Base-by-base conservation (phyloP, 2,888 invertebrate genomes). In the Ferrisia virgata region DNA sequence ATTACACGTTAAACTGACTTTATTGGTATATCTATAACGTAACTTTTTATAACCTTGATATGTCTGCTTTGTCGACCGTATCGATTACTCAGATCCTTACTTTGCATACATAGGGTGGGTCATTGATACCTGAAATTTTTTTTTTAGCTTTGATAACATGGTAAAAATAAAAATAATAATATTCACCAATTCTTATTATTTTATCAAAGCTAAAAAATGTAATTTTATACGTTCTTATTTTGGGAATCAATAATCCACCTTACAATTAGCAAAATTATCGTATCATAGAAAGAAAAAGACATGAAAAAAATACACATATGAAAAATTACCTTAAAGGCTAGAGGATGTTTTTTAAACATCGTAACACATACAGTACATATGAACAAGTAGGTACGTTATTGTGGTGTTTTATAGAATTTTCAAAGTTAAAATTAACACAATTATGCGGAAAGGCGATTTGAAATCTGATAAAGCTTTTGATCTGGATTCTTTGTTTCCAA, bases 401-500 rank as follows among this genome's bases (percentile, higher is more conserved):
- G 15, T 64, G 53, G 58, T 64, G 58, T 72, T 72, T 72, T 72
- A 72, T 72, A 72, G 33, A 72, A 72, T 72, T 72, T 72, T 72
- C 18, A 72, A n/a, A n/a, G 18, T 33, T 18, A 72, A 6, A 2
- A 72, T 72, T 72, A 72, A 72, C 72, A 33, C 28, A 6, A 72
- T 72, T 72, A 72, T 9, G 25, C 33, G 33, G n/a, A 72, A 33
- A 33, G 33, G 72, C 36, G 72, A 72, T 72, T 36, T 72, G 9
- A 33, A 72, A 33, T 72, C 33, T 18, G 13, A 25, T n/a, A 4
- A n/a, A n/a, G 72, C n/a, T 0, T 33, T 33, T n/a, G 72, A 31
- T 79, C 69, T 39, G 84, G 0, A 90, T 87, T 86, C 91, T 89
- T 92, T 92, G 86, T 93, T 92, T 0, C 92, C 91, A 91, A 92